A percentile compares a stretch with the other conserved stretches of the same genome.
phyloP scores from a whole-genome alignment of 2,888 invertebrate species.

The Oxystoma pomonae region DNA sequence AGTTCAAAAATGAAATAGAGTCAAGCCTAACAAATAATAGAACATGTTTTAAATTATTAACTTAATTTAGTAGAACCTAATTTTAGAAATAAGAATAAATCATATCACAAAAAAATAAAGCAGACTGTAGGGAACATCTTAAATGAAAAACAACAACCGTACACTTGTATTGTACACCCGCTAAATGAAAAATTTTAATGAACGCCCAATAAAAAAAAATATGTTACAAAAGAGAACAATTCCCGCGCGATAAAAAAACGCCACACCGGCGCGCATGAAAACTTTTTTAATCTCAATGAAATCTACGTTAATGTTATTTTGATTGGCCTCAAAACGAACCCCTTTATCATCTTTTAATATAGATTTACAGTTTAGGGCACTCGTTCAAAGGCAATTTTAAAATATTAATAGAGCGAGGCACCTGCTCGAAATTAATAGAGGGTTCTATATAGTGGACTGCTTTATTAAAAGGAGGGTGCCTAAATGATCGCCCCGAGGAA shows the following conservation, averaged over 20 bases:
- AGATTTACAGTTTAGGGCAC: conserved; percentile 22
- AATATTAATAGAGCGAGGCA: conserved; percentile 38
- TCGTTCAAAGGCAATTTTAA: conserved; percentile 22
- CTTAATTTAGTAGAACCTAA: no score
- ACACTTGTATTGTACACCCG: no score
- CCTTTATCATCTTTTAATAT: conserved; percentile 28
- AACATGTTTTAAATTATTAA: no score
- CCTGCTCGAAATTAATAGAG: conserved; percentile 38
- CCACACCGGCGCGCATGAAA: background rate
- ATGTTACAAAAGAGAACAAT: background rate
- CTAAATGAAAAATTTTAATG: no score
- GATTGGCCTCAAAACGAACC: conserved; percentile 29
- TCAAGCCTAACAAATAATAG: no score
- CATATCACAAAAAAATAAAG: no score
- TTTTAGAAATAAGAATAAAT: no score
- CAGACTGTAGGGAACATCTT: no score
- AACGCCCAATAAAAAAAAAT: no score
- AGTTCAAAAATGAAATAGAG: no score
- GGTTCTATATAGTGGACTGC: conserved; percentile 34
- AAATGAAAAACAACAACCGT: no score
- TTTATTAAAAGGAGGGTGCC: conserved; percentile 4
- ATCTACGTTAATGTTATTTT: conserved; percentile 31
- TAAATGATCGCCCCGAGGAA: background rate
- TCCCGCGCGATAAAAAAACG: background rate
- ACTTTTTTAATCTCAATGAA: background rate